Conservation (phyloP, 30 jellyfish, hydroid and myxozoan species). For the Aurelia aurita complex sp. Pacific region DNA sequence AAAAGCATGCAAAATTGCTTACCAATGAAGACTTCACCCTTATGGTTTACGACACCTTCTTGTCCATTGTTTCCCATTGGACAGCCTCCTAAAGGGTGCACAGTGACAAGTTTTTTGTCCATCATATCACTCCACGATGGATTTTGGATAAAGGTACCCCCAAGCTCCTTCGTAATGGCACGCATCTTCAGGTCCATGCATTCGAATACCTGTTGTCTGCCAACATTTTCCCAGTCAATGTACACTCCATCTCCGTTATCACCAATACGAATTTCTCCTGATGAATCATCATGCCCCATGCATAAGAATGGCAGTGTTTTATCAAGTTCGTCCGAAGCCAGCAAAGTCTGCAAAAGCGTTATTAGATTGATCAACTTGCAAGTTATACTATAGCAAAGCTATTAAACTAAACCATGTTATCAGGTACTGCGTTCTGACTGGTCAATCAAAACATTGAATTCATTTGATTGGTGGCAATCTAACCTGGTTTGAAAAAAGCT, state of each 20-base stretch:
- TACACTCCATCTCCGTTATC: conserved; percentile 12
- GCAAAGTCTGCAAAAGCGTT: background rate
- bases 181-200: conserved; percentile 6
- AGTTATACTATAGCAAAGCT: too few species aligned
- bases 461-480: too few species aligned
- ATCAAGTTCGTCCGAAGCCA: conserved; percentile 13
- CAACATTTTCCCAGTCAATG: conserved; percentile 50
- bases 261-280: conserved; percentile 34
- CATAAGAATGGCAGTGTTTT: conserved; percentile 45
- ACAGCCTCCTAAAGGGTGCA: conserved; percentile 64
- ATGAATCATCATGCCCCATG: conserved; percentile 56
- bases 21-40: conserved; percentile 53
- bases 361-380: too few species aligned
- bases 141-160: conserved; percentile 30
- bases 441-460: too few species aligned
- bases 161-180: conserved; percentile 13
- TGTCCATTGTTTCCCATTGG: conserved; percentile 39
- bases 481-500: too few species aligned
- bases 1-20: background rate
- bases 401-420: too few species aligned
- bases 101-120: conserved; percentile 28
- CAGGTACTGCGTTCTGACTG: too few species aligned
- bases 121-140: conserved; percentile 32
- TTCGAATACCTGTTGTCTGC: conserved; percentile 17
- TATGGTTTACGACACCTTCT: conserved; percentile 52